Base-by-base conservation (phyloP, 1,140 invertebrate species). In the Agraylea sexmaculata region DNA sequence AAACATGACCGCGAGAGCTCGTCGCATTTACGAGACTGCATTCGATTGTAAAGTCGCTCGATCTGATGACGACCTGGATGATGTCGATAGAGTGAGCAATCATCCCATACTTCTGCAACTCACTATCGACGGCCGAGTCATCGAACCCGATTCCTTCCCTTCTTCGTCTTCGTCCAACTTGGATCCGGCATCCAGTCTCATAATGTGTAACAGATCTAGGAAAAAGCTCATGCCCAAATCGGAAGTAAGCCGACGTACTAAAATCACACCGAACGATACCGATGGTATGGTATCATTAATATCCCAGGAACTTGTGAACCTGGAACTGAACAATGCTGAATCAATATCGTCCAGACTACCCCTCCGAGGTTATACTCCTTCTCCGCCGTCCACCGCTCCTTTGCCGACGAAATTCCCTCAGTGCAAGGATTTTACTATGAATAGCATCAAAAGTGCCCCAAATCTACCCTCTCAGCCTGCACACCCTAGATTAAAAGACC, bases 41-140 rank as follows among this genome's bases (percentile, higher is more conserved):
- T 89, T 89, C 60, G 86, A 88, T 58, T 86, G 82, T 56, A 84
- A 84, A 57, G 77, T 87, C 53, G 80, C 74, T 51, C 77, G 80
- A 29, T 85, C 80, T 7, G 80, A 85, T 51, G 82, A 87, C 56
- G 81, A 87, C 53, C 68, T 86, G 33, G 82, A 87, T 52, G 79
- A 84, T 49, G 73, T 83, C 16, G 81, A 86, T 51, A 75, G 80
- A 45, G 77, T 86, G 29, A 80, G 78, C 39, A 86, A 86, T 57
- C 80, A 85, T 55, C 79, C 81, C 2, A 73, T 81, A n/a, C 59
- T 86, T 22, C 53, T 78, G 51, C 62, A 78, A 64, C 40, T 70
- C 49, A 58, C 56, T 51, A 63, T 64, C 37, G 61, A 66, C 36
- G 66, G 68, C 34, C 56, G 63, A 2, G 55, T 62, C 49, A 59